Percentiles rank a stretch among this genome's conserved stretches.
phyloP scores from a whole-genome alignment of 2,797 vertebrate genomes.

The Poecilia picta region DNA sequence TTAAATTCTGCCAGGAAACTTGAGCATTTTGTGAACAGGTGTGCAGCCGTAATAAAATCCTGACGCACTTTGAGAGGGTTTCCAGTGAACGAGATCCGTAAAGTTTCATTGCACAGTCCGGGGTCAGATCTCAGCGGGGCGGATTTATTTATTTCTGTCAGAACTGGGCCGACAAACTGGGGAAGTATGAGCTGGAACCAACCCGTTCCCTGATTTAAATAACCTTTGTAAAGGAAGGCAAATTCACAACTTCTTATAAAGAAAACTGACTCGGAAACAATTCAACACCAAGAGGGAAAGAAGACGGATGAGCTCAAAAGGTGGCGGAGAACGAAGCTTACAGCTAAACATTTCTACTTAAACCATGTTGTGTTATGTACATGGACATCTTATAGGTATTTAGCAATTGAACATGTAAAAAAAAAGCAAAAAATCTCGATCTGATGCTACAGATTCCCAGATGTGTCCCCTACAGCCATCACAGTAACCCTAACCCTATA shows the following conservation, averaged over 20 bases:
- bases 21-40: slow-evolving; percentile 15
- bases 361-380: slow-evolving; percentile 29
- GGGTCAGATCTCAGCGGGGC: slow-evolving; percentile 53
- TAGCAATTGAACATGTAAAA: slow-evolving; percentile 1
- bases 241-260: slow-evolving; percentile 81
- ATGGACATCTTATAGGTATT: slow-evolving; percentile 21
- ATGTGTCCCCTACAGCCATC: slow-evolving; percentile 54
- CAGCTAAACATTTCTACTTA: slow-evolving; percentile 35
- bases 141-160: slow-evolving; percentile 44
- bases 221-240: slow-evolving; percentile 81
- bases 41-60: slow-evolving; percentile 25
- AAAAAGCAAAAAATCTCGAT: slow-evolving; percentile 13
- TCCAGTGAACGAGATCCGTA: slow-evolving; percentile 55
- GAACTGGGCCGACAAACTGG: slow-evolving; percentile 57
- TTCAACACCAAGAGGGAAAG: slow-evolving; percentile 59
- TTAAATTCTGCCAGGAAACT: background rate
- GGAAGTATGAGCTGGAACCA: slow-evolving; percentile 75
- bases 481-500: slow-evolving; percentile 62
- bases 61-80: slow-evolving; percentile 14
- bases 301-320: slow-evolving; percentile 16
- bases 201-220: slow-evolving; percentile 79
- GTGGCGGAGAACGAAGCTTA: slow-evolving; percentile 20
- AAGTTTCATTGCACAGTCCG: slow-evolving; percentile 65
- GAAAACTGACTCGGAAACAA: slow-evolving; percentile 73
- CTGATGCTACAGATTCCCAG: slow-evolving; percentile 12